Evolutionary conservation across 2,797 vertebrate species (phyloP).

Genomic region (Psittacula echo): DNA sequence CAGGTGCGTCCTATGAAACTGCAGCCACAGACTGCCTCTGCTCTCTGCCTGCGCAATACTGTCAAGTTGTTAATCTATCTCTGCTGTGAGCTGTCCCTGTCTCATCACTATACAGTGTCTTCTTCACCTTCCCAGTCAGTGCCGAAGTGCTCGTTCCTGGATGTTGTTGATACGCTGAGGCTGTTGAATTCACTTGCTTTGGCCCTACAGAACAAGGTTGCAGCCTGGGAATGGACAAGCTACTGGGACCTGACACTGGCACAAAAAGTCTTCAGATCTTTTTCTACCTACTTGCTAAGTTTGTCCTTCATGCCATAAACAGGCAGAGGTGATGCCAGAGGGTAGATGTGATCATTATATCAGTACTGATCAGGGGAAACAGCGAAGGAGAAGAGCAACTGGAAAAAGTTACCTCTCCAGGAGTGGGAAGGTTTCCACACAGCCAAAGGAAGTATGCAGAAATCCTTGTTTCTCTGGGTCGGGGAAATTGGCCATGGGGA

Average conservation of each 20-base stretch:
- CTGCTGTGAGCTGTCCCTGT: not conserved
- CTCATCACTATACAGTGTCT: accelerated
- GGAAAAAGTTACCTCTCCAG: not conserved
- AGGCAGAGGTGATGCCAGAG: not conserved
- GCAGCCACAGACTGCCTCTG: not conserved
- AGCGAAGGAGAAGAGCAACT: not conserved
- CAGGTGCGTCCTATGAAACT: not conserved
- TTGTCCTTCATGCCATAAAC: accelerated
- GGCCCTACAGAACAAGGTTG: not conserved
- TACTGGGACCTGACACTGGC: no score
- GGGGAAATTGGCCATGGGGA: not conserved
- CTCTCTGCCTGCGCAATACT: not conserved
- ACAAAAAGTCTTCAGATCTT: not conserved
- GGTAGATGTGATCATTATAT: not conserved
- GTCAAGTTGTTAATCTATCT: no score
- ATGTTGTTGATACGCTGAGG: accelerated
- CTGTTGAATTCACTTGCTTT: not conserved
- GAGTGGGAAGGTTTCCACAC: not conserved
- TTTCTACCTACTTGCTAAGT: not conserved
- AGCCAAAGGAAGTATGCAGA: not conserved
- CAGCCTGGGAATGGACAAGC: not conserved
- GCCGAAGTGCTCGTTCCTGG: not conserved
- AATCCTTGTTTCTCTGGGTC: not conserved
- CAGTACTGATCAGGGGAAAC: accelerated
- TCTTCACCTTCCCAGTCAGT: not conserved